Evolutionary conservation across 2,797 vertebrate genomes (phyloP).

Genomic region (Pseudochirops cupreus): DNA sequence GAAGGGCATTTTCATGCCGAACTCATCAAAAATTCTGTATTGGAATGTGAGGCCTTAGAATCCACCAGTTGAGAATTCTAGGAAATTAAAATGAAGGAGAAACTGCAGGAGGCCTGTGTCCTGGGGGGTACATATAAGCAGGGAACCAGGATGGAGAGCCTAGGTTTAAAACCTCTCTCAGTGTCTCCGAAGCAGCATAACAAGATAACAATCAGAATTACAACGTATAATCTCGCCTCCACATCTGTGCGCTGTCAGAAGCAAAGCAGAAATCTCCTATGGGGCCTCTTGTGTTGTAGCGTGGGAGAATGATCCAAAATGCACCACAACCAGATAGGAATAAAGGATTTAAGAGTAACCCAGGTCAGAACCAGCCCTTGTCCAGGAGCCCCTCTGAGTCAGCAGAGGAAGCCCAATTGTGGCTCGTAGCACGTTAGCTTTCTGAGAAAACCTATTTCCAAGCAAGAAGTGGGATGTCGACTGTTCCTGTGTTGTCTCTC

Average conservation of each 20-base stretch:
- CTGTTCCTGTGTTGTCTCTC: constrained; percentile 14
- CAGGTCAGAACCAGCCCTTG: background rate
- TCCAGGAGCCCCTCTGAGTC: background rate
- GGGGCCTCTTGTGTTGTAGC: background rate
- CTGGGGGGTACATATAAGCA: background rate
- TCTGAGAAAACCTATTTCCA: constrained; percentile 43
- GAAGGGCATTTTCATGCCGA: constrained; percentile 20
- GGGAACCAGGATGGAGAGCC: background rate
- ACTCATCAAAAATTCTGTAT: constrained; percentile 36
- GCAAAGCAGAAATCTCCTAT: background rate
- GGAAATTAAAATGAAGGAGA: constrained; percentile 52
- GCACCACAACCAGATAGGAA: background rate
- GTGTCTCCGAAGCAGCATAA: background rate
- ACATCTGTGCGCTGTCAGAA: background rate
- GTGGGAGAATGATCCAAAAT: background rate
- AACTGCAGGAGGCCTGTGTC: constrained; percentile 6
- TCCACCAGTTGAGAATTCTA: constrained; percentile 25
- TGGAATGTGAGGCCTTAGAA: constrained; percentile 53
- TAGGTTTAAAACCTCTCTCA: background rate
- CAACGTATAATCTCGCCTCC: background rate
- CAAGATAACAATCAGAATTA: background rate
- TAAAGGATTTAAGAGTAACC: constrained; percentile 3
- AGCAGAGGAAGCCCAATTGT: constrained; percentile 14
- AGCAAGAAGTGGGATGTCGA: constrained; percentile 2
- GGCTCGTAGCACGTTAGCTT: constrained; percentile 7